phyloP scores from a whole-genome alignment of 2,113 vertebrate genomes.

The Haliaeetus leucogaster region DNA sequence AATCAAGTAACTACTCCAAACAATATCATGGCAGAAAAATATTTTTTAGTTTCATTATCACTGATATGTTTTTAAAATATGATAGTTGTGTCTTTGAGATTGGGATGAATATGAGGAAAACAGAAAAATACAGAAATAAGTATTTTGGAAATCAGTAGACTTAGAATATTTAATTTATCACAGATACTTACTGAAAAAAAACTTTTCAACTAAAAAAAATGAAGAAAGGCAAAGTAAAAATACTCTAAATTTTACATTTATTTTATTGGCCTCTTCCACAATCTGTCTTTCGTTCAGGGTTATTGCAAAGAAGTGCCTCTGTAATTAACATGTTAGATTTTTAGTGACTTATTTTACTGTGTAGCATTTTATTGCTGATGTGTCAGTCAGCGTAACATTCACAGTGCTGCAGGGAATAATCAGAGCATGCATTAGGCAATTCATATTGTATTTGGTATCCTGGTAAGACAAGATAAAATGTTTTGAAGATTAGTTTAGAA shows the following conservation, averaged over 20 bases:
- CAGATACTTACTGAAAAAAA: not conserved
- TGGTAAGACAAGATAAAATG: conserved; percentile 48
- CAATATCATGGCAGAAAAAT: not conserved
- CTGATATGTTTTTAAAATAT: not conserved
- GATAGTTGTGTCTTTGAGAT: conserved; percentile 4
- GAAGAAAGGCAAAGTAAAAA: not conserved
- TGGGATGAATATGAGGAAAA: not conserved
- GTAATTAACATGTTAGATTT: conserved; percentile 51
- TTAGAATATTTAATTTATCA: not conserved
- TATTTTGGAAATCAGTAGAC: not conserved
- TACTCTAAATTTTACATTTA: not conserved
- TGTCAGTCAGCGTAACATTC: conserved; percentile 38
- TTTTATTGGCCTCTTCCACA: not conserved
- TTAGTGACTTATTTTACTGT: conserved; percentile 31
- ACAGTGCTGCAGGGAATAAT: conserved; percentile 29
- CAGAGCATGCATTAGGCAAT: conserved; percentile 21
- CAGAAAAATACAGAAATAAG: not conserved
- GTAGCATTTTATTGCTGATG: conserved; percentile 13
- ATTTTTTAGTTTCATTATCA: conserved; percentile 12
- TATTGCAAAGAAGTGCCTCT: not conserved
- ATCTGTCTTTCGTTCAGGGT: not conserved
- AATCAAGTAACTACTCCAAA: conserved; percentile 33
- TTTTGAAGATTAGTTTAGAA: conserved; percentile 26
- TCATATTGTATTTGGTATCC: not conserved
- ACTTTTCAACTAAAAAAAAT: not conserved